Evolutionary conservation across 2,888 invertebrate genomes (phyloP).

Genomic region (Drosophila siamana): DNA sequence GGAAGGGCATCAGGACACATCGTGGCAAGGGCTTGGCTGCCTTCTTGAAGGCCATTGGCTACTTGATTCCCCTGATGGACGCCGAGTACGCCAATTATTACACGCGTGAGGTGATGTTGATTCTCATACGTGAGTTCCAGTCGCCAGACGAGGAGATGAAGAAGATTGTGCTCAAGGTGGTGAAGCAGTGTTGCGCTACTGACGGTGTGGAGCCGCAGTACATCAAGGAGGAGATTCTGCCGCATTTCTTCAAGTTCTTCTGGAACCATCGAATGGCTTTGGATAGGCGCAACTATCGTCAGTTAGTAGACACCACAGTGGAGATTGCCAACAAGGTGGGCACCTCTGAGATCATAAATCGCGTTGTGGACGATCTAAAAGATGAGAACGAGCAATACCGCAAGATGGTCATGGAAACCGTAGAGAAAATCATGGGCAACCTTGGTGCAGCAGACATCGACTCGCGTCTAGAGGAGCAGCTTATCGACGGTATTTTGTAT

Average conservation of each 20-base stretch:
- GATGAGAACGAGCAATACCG: constrained; percentile 99
- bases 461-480: constrained; percentile 98
- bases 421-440: constrained; percentile 99
- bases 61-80: constrained; percentile 99
- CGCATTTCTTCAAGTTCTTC: constrained; percentile 99
- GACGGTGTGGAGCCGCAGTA: constrained; percentile 99
- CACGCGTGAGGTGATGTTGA: constrained; percentile 96
- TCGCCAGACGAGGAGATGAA: constrained; percentile 99
- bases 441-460: constrained; percentile 99
- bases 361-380: constrained; percentile 99
- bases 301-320: constrained; percentile 99
- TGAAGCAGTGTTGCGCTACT: constrained; percentile 99
- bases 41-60: constrained; percentile 99
- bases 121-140: constrained; percentile 99
- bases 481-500: constrained; percentile 99
- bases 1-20: constrained; percentile 98
- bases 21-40: constrained; percentile 97
- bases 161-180: constrained; percentile 99
- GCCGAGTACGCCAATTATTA: constrained; percentile 99
- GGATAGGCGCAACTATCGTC: constrained; percentile 98
- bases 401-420: constrained; percentile 99
- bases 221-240: constrained; percentile 99
- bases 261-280: constrained; percentile 99
- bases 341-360: constrained; percentile 99
- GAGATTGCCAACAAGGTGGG: constrained; percentile 99